phyloP scores from a whole-genome alignment of 30 jellyfish, hydroid and myxozoan genomes.

The Chironex yamaguchii region DNA sequence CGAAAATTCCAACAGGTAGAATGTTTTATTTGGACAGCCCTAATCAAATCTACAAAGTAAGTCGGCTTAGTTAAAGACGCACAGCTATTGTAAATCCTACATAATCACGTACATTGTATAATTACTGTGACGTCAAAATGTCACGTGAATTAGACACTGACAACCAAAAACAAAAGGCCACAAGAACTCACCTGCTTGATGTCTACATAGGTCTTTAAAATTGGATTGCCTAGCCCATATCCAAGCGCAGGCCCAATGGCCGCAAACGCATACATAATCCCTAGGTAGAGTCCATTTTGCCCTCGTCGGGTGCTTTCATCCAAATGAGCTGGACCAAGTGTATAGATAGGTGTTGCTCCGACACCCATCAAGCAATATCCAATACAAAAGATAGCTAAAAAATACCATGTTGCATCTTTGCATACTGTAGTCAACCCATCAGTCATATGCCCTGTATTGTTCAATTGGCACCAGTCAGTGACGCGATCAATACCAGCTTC shows the following conservation, averaged over 20 bases:
- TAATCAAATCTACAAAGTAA: no score
- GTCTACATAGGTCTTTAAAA: constrained; percentile 86
- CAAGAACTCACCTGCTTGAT: constrained; percentile 73
- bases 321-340: constrained; percentile 90
- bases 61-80: no score
- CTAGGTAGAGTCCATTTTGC: constrained; percentile 81
- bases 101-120: no score
- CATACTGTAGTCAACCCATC: constrained; percentile 23
- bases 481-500: constrained; percentile 78
- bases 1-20: no score
- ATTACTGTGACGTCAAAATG: no score
- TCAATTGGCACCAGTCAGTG: constrained; percentile 72
- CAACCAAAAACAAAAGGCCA: no score
- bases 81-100: no score
- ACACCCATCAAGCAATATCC: constrained; percentile 87
- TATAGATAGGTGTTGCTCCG: constrained; percentile 96
- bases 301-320: constrained; percentile 90
- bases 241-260: constrained; percentile 98
- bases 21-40: no score
- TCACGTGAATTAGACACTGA: no score
- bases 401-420: constrained; percentile 87
- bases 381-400: constrained; percentile 64
- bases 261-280: constrained; percentile 86
- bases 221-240: constrained; percentile 85
- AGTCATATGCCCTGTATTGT: not conserved